These are phyloP conservation scores for Octopus sinensis DNA, from an alignment of 1,140 invertebrate species.

Conservation along the genomic window DNA sequence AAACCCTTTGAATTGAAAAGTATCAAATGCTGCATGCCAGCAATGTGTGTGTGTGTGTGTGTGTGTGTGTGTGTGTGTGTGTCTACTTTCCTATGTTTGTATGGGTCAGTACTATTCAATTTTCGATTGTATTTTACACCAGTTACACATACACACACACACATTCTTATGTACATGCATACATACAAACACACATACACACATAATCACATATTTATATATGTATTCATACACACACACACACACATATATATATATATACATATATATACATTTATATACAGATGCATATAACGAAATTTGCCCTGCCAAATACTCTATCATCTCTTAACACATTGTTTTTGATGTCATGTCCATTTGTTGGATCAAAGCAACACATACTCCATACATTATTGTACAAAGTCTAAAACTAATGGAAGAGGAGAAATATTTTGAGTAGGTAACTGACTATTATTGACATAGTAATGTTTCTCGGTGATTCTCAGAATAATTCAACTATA, in stretches of 20 bases:
- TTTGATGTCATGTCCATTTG: too few relatives aligned
- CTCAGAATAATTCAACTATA: too few relatives aligned
- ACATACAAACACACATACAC: background rate
- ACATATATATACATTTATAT: background rate
- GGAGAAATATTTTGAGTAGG: too few relatives aligned
- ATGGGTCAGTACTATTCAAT: background rate
- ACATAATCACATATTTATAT: background rate
- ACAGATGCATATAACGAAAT: background rate
- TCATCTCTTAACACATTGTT: too few relatives aligned
- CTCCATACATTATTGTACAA: too few relatives aligned
- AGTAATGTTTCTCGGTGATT: too few relatives aligned
- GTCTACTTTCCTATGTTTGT: background rate
- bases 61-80: background rate
- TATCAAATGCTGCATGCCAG: background rate
- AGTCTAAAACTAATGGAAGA: too few relatives aligned
- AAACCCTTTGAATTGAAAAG: background rate
- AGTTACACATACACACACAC: background rate
- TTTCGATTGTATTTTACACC: background rate
- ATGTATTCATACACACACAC: background rate
- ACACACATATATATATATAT: background rate
- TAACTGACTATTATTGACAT: too few relatives aligned
- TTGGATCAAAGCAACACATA: too few relatives aligned
- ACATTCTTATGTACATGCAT: background rate
- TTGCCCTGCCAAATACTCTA: too few relatives aligned
- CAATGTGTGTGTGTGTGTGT: background rate